Evolutionary conservation across 2,888 invertebrate genomes (phyloP), one percentile per base, ranked within the genome.

Genomic region (Cheilosia vulpina): DNA sequence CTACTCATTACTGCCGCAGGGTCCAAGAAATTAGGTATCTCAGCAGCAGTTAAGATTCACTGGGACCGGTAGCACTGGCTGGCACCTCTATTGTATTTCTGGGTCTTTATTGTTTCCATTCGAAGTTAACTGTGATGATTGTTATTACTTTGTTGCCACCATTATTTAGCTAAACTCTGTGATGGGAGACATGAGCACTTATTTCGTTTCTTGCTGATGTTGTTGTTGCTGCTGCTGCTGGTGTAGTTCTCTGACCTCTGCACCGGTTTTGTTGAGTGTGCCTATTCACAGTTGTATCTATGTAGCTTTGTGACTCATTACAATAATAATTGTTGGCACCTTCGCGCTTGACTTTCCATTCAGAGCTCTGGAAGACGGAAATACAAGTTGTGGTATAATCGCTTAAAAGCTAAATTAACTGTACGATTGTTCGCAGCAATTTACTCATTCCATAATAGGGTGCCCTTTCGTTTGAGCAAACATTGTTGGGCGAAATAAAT

Each of bases 381-480:
- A 68, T 75, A 47, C 41, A 50, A 66, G 65, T 45, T 69, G 57
- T 50, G 63, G 55, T 60, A 50, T 55, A 60, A 77, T 62, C 62
- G 55, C 27, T 71, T 62, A 57, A 63, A 78, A 63, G 24, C 60
- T 73, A 47, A 79, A 53, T 80, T 80, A 79, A 60, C 73, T 62
- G 69, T 78, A 69, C 68, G 52, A 66, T 63, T 50, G 63, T 72
- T 65, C 50, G 58, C 19, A 57, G 62, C 65, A 71, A 78, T 78
- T 78, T 69, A 24, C 31, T 50, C 31, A 53, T 38, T 77, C 60
- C 60, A 62, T 55, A 55, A 38, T 57, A 58, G 50, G 55, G 53
- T 31, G 41, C 50, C 62, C 57, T 72, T 68, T 73, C 60, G 79
- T 80, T 80, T 66, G 68, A 21, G 21, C 43, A 52, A 0, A 31